phyloP scores from a whole-genome alignment of 2,797 vertebrate species.

The Amphiprion clarkii region DNA sequence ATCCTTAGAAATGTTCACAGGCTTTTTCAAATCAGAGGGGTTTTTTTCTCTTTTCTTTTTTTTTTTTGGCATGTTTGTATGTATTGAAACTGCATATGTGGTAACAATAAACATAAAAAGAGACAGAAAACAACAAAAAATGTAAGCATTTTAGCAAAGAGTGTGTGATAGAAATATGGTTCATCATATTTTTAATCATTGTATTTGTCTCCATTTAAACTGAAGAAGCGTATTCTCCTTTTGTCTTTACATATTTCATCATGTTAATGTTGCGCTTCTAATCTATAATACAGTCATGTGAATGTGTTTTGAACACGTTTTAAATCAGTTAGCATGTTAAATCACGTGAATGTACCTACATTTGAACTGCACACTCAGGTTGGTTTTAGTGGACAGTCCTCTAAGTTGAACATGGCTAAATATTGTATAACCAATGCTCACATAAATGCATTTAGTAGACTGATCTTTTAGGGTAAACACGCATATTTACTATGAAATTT shows the following conservation, averaged over 20 bases:
- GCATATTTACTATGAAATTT: background rate
- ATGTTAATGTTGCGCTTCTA: background rate
- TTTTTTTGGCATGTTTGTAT: constrained; percentile 40
- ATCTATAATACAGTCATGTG: background rate
- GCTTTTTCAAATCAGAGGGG: constrained; percentile 28
- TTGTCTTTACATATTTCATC: background rate
- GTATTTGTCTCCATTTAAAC: constrained; percentile 12
- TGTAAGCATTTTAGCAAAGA: constrained; percentile 2
- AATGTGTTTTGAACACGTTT: background rate
- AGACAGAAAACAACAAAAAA: background rate
- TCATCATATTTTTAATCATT: background rate
- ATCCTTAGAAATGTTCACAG: constrained; percentile 73
- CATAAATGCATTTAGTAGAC: background rate
- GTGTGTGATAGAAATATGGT: background rate
- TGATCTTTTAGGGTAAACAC: constrained; percentile 1
- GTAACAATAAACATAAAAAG: constrained; percentile 34
- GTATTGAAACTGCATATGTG: constrained; percentile 39
- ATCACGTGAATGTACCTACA: background rate
- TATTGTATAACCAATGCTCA: constrained; percentile 17
- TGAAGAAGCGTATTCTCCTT: background rate
- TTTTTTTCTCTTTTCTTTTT: background rate
- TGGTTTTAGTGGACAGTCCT: constrained; percentile 8
- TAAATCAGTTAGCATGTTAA: background rate
- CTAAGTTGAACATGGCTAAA: background rate
- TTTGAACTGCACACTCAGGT: constrained; percentile 16